Base-by-base conservation (phyloP, 2,797 vertebrate species). In the Gymnocypris eckloni region DNA sequence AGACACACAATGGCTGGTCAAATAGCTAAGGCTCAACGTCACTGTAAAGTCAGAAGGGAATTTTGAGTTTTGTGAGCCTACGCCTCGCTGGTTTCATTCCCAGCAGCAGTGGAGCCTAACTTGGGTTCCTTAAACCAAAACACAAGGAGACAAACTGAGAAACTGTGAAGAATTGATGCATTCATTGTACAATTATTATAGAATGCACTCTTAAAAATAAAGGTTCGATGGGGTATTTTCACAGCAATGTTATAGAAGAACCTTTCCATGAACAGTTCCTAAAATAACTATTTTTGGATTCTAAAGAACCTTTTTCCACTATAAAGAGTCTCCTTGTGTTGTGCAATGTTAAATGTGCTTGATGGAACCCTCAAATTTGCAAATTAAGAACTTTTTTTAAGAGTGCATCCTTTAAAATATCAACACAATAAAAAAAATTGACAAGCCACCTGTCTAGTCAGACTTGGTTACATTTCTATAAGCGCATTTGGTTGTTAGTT, bases 1-100 rank as follows among this genome's bases (percentile, higher is more conserved):
- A 77, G 72, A 79, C 50, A 81, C 79, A 85, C 79, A 81, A 86
- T 88, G 79, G 76, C 72, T 87, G 66, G 61, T 85, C 45, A 87
- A 81, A 84, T 66, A 66, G 76, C 81, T 82, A 64, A 73, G 71
- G 83, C 73, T 86, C 39, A 43, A 75, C 73, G 81, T 84, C 88
- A 89, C 67, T 79, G 82, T 73, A 64, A 50, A 78, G 48, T 83
- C 82, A 84, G 82, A 64, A 84, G 86, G 87, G 81, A 77, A 89
- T 89, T 72, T 85, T 54, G 43, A 77, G 72, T 87, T 86, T 77
- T 33, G 56, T 59, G 83, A 72, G 83, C 79, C 45, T 18, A 85
- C 48, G 61, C 73, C 83, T 61, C 45, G 22, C 56, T 86, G 73
- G 82, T 84, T 88, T 85, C 69, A 86, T 88, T 88, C 69, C 85